Conservation (phyloP, 1,140 invertebrate species). For the Hesperophylax magnus region DNA sequence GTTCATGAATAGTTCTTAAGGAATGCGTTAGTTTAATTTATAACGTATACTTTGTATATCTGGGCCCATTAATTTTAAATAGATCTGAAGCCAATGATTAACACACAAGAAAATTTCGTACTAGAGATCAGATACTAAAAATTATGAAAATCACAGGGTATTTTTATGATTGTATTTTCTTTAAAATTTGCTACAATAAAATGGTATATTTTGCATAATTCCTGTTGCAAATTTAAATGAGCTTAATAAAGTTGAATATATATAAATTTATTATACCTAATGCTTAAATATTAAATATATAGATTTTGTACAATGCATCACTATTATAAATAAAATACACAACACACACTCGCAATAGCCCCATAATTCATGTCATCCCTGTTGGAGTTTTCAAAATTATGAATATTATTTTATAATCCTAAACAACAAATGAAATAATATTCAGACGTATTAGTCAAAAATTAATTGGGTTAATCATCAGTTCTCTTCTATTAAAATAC, state of each 20-base stretch:
- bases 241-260: slow-evolving; percentile 41
- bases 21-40: not conserved
- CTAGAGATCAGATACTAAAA: slow-evolving; percentile 6
- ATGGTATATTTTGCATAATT: slow-evolving; percentile 42
- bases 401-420: too few relatives aligned
- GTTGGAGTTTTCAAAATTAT: too few relatives aligned
- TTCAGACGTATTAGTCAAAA: too few relatives aligned
- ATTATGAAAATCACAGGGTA: slow-evolving; percentile 55
- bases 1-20: not conserved
- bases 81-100: slow-evolving; percentile 16
- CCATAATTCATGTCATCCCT: too few relatives aligned
- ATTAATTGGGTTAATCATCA: too few relatives aligned
- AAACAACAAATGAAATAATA: too few relatives aligned
- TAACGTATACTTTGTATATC: not conserved
- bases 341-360: too few relatives aligned
- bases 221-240: slow-evolving; percentile 42
- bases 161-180: slow-evolving; percentile 51
- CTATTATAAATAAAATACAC: too few relatives aligned
- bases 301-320: not conserved
- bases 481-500: too few relatives aligned
- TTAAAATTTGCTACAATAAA: slow-evolving; percentile 18
- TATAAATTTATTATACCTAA: not conserved
- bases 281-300: slow-evolving; percentile 4
- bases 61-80: slow-evolving; percentile 18
- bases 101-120: slow-evolving; percentile 1